Base-by-base conservation (phyloP, 37 sponge, comb jelly and placozoan genomes). In the Axinella damicornis region DNA sequence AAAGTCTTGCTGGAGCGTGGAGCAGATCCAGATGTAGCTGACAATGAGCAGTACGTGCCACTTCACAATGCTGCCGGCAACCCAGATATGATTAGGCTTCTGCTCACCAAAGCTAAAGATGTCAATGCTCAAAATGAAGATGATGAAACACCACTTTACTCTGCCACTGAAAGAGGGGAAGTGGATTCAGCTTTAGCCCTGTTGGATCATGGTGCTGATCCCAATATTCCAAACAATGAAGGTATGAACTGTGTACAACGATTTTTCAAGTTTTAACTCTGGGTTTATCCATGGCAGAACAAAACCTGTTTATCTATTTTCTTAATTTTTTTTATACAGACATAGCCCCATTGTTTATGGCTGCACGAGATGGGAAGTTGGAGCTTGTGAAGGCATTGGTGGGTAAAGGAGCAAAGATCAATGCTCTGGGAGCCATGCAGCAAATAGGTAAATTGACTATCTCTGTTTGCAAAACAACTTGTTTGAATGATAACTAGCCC, bases 321-420 rank as follows among this genome's bases (percentile, higher is more conserved):
- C n/a, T n/a, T n/a, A n/a, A n/a, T n/a, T n/a, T n/a, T n/a, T n/a
- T n/a, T n/a, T n/a, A n/a, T 13, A 28, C 53, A 93, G 94, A 83
- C 0, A 86, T 83, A 1, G 18, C 86, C n/a, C 94, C 94, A 38
- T 80, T 93, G 60, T 89, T 93, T 71, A 67, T 93, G 15, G 94
- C 94, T 73, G 76, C 94, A 36, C 66, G 83, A 37, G 74, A 27
- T 46, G 94, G 94, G 0, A n/a, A n/a, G n/a, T n/a, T n/a, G n/a
- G n/a, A n/a, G n/a, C n/a, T n/a, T n/a, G n/a, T n/a, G n/a, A n/a
- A 71, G 46, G 74, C 62, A 1, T 39, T 93, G 32, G 57, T 93
- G 18, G 53, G 60, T 32, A 66, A 79, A 0, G 72, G 72, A 1
- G 89, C 79, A 0, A 18, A 77, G 5, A 76, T 82, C n/a, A 83